phyloP scores from a whole-genome alignment of 2,113 vertebrate genomes.

The Amblyornis subalaris region DNA sequence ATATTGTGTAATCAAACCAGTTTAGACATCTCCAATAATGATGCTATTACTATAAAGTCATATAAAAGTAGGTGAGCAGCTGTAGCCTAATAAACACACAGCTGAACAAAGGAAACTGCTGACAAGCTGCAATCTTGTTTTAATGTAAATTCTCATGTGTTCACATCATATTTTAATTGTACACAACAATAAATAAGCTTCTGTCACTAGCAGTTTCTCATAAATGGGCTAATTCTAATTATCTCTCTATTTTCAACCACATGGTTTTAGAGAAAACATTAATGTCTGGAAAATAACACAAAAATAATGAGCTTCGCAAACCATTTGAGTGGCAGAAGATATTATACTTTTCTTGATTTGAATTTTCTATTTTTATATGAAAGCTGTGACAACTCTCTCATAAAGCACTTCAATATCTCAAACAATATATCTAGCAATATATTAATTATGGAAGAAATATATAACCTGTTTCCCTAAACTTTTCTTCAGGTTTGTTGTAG shows the following conservation, averaged over 20 bases:
- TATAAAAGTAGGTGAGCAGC: slow-evolving; percentile 47
- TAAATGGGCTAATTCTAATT: slow-evolving; percentile 51
- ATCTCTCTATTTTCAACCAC: slow-evolving; percentile 21
- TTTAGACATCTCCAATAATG: slow-evolving; percentile 13
- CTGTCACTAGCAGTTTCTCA: slow-evolving; percentile 35
- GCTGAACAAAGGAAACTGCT: slow-evolving; percentile 37
- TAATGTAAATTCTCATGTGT: slow-evolving; percentile 50
- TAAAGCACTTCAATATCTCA: background rate
- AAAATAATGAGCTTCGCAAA: slow-evolving; percentile 1
- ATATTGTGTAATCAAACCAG: slow-evolving; percentile 25
- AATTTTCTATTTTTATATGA: background rate
- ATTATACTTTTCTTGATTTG: background rate
- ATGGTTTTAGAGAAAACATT: background rate
- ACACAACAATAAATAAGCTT: slow-evolving; percentile 21
- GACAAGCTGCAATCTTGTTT: slow-evolving; percentile 35
- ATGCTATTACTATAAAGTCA: slow-evolving; percentile 40
- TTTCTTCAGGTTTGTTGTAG: background rate
- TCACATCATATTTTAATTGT: slow-evolving; percentile 7
- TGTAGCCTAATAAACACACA: slow-evolving; percentile 46
- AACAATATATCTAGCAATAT: background rate
- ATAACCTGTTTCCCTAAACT: background rate
- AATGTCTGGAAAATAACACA: background rate
- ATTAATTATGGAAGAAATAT: background rate
- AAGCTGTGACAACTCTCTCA: background rate
- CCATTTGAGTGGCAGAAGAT: background rate